Base-by-base conservation (phyloP, 2,888 invertebrate genomes). In the Meteorus colon region DNA sequence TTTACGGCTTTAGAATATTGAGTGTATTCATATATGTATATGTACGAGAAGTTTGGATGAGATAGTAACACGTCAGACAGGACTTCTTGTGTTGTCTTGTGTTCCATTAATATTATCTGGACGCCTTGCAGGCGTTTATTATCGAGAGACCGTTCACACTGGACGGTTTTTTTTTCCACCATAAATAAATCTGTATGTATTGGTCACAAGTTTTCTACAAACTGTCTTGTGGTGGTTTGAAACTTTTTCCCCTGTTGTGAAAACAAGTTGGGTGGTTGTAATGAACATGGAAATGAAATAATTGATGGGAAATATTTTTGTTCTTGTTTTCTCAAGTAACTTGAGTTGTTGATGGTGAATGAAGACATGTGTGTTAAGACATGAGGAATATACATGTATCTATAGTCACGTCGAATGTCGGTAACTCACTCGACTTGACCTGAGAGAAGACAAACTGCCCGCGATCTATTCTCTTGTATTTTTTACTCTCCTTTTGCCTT, bases 401-500 rank as follows among this genome's bases (percentile, higher is more conserved):
- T 19, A 55, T 19, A 84, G 83, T 84, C 86, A 84, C 85, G 86
- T 85, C 84, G 83, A 81, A 83, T 78, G 79, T 77, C 72, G 82
- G 78, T 82, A 85, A 83, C 10, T 34, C 37, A 12, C 85, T 82
- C 78, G 84, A 84, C 82, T 82, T 83, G 85, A 86, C 85, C 85
- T 77, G 80, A 80, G 73, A 77, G 79, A 81, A 80, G 79, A 81
- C 78, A 83, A 80, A 74, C 4, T 55, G 48, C 2, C 4, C 55
- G 80, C 81, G 71, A 31, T 62, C n/a, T 31, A 31, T 62, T 4
- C 16, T 14, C 19, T 62, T 14, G 4, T 31, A 31, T 62, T 62
- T 62, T 19, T 8, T 10, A 1, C 19, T 2, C 8, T 19, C 8
- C 19, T 19, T 6, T 8, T 19, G 8, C n/a, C 19, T 19, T 19